Evolutionary conservation across 2,888 invertebrate genomes (phyloP).

Genomic region (Trachelus troglodyta): DNA sequence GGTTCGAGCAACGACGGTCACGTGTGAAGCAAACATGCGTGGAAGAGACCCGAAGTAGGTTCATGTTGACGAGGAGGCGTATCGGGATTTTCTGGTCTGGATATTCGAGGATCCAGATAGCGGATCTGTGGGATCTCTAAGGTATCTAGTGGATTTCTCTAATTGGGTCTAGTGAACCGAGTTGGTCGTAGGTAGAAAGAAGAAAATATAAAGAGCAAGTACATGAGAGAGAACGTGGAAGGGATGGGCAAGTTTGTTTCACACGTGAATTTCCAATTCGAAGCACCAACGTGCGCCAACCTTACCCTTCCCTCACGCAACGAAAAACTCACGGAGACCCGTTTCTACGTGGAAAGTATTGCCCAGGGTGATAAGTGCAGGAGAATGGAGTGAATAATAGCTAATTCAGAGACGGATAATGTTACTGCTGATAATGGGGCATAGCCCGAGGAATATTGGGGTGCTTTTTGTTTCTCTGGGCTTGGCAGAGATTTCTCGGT

Average conservation of each 20-base stretch:
- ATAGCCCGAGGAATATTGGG: no score
- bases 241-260: conserved; percentile 39
- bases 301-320: conserved; percentile 30
- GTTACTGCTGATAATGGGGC: no score
- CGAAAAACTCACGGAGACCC: conserved; percentile 24
- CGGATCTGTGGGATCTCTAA: background rate
- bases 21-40: conserved; percentile 37
- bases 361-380: conserved; percentile 28
- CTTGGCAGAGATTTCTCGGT: background rate
- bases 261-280: conserved; percentile 39
- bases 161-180: no score
- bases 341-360: conserved; percentile 40
- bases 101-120: no score
- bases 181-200: conserved; percentile 1
- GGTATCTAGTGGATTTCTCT: background rate
- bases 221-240: conserved; percentile 5
- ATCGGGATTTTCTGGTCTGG: conserved; percentile 7
- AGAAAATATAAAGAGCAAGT: conserved; percentile 8
- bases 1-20: conserved; percentile 14
- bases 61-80: conserved; percentile 35
- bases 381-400: background rate
- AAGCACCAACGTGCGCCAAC: conserved; percentile 26
- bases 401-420: background rate
- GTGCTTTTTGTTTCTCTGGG: no score
- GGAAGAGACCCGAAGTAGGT: conserved; percentile 30